These are phyloP conservation scores for Scopus umbretta DNA, from an alignment of 2,113 vertebrate species.

Conservation along the genomic window DNA sequence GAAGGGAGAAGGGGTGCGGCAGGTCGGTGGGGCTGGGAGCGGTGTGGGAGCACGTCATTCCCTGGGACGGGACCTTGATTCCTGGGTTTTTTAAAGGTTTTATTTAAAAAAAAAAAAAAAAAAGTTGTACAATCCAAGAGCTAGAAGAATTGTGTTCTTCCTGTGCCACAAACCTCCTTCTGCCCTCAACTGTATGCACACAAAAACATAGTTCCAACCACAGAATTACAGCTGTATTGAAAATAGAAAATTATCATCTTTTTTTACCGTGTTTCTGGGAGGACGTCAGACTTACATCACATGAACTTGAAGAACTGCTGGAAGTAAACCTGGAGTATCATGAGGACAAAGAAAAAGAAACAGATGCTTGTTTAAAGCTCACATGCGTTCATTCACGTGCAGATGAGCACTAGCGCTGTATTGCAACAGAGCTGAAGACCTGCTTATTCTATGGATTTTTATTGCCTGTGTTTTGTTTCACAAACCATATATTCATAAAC, in stretches of 20 bases:
- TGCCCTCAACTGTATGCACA: neutral
- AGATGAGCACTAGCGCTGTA: neutral
- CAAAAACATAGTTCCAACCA: neutral
- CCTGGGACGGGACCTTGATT: neutral
- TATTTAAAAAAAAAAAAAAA: no score
- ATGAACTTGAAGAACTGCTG: neutral
- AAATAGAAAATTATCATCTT: neutral
- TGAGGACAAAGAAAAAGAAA: neutral
- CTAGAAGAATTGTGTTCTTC: neutral
- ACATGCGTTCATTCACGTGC: neutral
- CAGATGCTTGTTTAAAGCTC: neutral
- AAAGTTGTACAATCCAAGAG: neutral
- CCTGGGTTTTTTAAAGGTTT: no score
- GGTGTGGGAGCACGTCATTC: neutral
- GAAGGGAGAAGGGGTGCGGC: neutral
- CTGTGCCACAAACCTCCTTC: neutral
- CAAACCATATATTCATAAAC: neutral
- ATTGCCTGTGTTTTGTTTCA: neutral
- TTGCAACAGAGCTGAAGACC: neutral
- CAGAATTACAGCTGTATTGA: neutral
- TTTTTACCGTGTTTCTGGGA: neutral
- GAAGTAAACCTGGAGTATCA: neutral
- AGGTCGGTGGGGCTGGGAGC: no score
- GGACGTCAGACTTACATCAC: neutral
- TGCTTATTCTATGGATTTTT: neutral